Evolutionary conservation across 2,888 invertebrate genomes (phyloP).

Genomic region (Drosophila subquinaria): DNA sequence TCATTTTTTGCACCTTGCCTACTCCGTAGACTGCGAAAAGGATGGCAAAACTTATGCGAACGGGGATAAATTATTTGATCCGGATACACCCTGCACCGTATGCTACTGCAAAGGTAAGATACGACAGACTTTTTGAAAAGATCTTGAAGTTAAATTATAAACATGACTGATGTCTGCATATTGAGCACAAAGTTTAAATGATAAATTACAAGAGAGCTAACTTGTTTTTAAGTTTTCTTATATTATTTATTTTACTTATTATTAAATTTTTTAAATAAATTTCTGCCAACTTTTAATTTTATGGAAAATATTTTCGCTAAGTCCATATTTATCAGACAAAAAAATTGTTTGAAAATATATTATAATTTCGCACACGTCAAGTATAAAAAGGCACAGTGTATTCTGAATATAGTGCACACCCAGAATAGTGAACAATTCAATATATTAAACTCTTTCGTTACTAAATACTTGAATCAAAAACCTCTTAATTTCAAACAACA

Average conservation of each 20-base stretch:
- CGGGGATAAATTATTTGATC: constrained; percentile 91
- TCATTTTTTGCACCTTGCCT: not conserved
- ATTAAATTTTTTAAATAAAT: not conserved
- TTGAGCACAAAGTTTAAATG: not conserved
- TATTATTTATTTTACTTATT: not conserved
- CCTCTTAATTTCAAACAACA: no score
- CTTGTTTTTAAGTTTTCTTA: no score
- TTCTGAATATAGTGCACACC: no score
- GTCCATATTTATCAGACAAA: not conserved
- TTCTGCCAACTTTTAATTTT: not conserved
- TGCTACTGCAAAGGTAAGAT: constrained; percentile 90
- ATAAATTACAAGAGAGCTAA: not conserved
- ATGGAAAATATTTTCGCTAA: not conserved
- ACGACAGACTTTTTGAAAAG: not conserved
- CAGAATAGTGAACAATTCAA: no score
- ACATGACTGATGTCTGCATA: not conserved
- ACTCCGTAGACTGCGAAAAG: constrained; percentile 90
- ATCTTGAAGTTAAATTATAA: not conserved
- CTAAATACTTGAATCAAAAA: no score
- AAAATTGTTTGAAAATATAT: not conserved
- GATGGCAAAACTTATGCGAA: constrained; percentile 91
- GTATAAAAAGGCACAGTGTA: no score
- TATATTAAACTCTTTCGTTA: no score
- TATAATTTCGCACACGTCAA: not conserved
- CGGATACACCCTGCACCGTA: constrained; percentile 91